Base-by-base conservation (phyloP, 2,113 vertebrate species). In the Polypterus bichir region DNA sequence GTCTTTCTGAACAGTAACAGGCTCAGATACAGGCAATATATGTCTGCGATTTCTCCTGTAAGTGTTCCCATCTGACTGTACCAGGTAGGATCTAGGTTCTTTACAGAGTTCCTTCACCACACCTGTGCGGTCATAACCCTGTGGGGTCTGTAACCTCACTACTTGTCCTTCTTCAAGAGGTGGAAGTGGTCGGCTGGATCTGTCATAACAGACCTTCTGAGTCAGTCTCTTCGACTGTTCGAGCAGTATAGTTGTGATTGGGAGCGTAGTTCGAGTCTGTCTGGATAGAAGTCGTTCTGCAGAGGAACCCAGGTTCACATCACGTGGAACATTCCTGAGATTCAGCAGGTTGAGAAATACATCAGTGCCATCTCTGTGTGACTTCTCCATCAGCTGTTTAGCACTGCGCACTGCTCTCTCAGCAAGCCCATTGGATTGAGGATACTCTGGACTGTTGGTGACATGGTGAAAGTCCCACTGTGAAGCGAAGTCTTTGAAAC, bases 281-380 rank as follows among this genome's bases (percentile, higher is more conserved):
- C 62, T 63, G 54, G 62, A 63, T 44, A 63, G 27, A 1, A 44
- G 60, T 62, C 54, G 58, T 10, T 60, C 47, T 62, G 58, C 51
- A 5, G 7, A 49, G 44, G 66, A 63, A 10, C 49, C 10, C 53
- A 65, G 47, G 4, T 54, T n/a, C n/a, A n/a, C 5, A 45, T 49
- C 46, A 51, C 47, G 3, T 66, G 59, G 47, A 48, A 51, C 69
- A 63, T 55, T 5, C 47, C 46, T 9, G 52, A 6, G 47, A 46
- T 3, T 46, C 44, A 5, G 57, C 44, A 59, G 57, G 44, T 3
- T 59, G n/a, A 9, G n/a, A n/a, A n/a, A n/a, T n/a, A 59, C 47
- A 48, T 60, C 59, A 11, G 59, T 4, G 2, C 9, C 47, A 11
- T 60, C 46, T 11, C 47, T 2, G 5, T 6, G 49, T 9, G 47